phyloP scores from a whole-genome alignment of 2,888 invertebrate genomes.

The Pterostichus niger region DNA sequence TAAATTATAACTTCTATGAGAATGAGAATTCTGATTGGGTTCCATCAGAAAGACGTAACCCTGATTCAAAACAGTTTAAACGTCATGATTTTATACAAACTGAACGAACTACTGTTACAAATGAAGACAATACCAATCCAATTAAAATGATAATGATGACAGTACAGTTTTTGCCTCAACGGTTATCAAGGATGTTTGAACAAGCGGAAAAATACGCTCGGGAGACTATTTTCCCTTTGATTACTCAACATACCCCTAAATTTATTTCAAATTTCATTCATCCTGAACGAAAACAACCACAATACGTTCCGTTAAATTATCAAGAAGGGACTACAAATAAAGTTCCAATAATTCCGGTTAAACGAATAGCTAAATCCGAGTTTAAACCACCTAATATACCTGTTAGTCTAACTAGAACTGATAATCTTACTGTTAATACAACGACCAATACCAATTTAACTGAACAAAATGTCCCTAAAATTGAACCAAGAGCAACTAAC shows the following conservation, averaged over 20 bases:
- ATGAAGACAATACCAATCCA: constrained; percentile 44
- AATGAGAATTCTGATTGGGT: constrained; percentile 71
- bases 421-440: constrained; percentile 1
- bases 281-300: constrained; percentile 71
- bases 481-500: constrained; percentile 15
- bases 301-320: constrained; percentile 74
- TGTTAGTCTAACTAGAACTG: constrained; percentile 37
- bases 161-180: constrained; percentile 89
- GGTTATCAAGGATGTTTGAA: constrained; percentile 88
- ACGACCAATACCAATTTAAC: not conserved
- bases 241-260: constrained; percentile 88
- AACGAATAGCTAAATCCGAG: constrained; percentile 52
- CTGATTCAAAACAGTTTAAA: constrained; percentile 73
- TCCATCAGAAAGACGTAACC: constrained; percentile 69
- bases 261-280: constrained; percentile 78
- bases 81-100: constrained; percentile 73
- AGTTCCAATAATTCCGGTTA: constrained; percentile 7
- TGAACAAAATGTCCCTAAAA: not conserved
- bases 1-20: constrained; percentile 73
- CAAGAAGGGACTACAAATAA: constrained; percentile 70
- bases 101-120: constrained; percentile 65
- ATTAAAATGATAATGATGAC: constrained; percentile 76
- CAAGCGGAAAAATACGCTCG: constrained; percentile 90
- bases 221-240: constrained; percentile 87
- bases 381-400: constrained; percentile 54